Percentiles rank a stretch among this genome's conserved stretches.
phyloP scores from a whole-genome alignment of 2,797 vertebrate species.

The Gymnothorax reevesii region DNA sequence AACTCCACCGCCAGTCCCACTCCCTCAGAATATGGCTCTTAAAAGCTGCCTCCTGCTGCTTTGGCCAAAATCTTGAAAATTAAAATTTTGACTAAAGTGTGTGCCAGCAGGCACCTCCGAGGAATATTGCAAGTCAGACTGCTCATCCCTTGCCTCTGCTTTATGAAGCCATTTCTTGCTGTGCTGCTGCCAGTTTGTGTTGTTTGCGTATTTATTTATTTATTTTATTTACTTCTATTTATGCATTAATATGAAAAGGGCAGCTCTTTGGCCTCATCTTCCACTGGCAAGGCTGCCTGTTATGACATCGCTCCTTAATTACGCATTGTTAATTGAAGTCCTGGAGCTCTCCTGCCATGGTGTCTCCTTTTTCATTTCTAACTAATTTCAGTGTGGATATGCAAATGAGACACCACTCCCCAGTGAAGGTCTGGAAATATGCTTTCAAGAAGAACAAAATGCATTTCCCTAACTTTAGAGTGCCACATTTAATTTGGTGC shows the following conservation, averaged over 20 bases:
- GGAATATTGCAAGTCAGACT: background rate
- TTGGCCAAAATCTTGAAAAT: background rate
- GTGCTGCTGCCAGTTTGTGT: background rate
- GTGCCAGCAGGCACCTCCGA: background rate
- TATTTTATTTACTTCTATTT: background rate
- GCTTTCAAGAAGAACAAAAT: constrained; percentile 6
- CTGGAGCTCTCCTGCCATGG: background rate
- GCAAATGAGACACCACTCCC: constrained; percentile 12
- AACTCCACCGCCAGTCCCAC: too few species aligned
- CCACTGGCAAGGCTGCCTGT: background rate
- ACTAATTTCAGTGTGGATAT: constrained; percentile 4
- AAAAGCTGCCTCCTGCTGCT: background rate
- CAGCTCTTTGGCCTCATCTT: background rate
- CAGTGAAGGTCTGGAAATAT: background rate
- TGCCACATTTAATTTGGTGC: constrained; percentile 13
- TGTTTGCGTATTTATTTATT: background rate
- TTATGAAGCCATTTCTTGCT: background rate
- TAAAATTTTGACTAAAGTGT: background rate
- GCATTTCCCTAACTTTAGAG: constrained; percentile 11
- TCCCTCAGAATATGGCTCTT: too few species aligned
- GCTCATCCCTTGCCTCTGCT: background rate
- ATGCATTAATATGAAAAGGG: background rate
- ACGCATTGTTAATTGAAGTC: constrained; percentile 27
- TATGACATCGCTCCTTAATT: constrained; percentile 20
- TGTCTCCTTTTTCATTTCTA: constrained; percentile 8